Percentiles rank a stretch among this genome's conserved stretches.
phyloP scores from a whole-genome alignment of 2,797 vertebrate species.

The Eulemur albifrons region DNA sequence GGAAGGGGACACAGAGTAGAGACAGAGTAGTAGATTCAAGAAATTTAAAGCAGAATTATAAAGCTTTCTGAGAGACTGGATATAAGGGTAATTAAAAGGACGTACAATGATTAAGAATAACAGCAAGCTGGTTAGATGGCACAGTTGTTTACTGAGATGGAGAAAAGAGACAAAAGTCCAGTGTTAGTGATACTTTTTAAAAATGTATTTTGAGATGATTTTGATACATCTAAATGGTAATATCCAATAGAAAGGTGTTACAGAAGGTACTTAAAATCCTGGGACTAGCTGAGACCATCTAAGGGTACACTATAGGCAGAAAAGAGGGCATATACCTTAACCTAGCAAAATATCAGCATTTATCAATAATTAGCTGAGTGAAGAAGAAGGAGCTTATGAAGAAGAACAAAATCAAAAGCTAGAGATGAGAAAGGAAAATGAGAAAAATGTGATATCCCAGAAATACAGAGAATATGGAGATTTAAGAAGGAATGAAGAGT shows the following conservation, averaged over 20 bases:
- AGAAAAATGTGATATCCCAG: neutral
- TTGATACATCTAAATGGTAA: neutral
- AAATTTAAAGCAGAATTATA: neutral
- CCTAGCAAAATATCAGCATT: neutral
- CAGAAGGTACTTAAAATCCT: neutral
- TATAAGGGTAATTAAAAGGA: neutral
- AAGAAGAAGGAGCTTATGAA: neutral
- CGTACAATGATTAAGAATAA: neutral
- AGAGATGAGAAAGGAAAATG: neutral
- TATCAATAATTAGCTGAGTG: neutral
- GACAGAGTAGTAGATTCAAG: neutral
- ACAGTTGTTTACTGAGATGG: neutral
- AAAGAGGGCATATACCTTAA: neutral
- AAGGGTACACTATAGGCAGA: neutral
- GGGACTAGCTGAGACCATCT: neutral
- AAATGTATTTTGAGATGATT: neutral
- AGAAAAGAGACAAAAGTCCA: neutral
- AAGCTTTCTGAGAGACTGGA: neutral
- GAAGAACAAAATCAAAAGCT: neutral
- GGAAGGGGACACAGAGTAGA: neutral
- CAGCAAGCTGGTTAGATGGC: neutral
- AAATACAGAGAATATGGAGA: neutral
- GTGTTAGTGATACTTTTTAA: neutral
- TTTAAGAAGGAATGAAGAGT: neutral
- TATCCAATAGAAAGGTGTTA: neutral